These are phyloP conservation scores for Glossosoma conforme DNA, from an alignment of 1,140 invertebrate species.

Conservation along the genomic window DNA sequence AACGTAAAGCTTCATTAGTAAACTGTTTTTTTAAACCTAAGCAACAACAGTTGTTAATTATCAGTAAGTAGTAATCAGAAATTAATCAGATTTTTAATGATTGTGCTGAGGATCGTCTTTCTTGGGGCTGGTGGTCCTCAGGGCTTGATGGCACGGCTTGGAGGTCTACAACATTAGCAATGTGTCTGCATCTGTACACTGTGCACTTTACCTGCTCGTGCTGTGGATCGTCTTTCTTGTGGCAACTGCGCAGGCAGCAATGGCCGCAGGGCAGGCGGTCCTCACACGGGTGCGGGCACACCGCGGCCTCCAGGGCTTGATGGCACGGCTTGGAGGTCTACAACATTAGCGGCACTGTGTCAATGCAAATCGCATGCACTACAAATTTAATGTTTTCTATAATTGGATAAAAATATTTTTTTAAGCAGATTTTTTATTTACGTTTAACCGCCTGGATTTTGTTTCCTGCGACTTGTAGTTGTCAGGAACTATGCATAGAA, in stretches of 20 bases:
- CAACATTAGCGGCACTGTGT: slow-evolving; percentile 23
- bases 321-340: slow-evolving; percentile 42
- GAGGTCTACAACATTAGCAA: background rate
- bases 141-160: background rate
- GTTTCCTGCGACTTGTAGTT: too few relatives aligned
- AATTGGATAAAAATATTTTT: too few relatives aligned
- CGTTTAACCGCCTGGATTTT: too few relatives aligned
- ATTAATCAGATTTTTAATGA: too few relatives aligned
- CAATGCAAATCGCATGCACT: too few relatives aligned
- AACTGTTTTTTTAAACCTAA: background rate
- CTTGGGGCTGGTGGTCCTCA: background rate
- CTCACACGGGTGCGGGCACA: slow-evolving; percentile 42
- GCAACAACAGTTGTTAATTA: background rate
- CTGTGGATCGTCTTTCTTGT: slow-evolving; percentile 47
- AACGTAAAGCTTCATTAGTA: too few relatives aligned
- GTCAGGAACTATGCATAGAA: too few relatives aligned
- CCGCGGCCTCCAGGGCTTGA: slow-evolving; percentile 33
- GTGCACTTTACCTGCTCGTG: slow-evolving; percentile 43
- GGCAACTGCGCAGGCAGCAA: slow-evolving; percentile 42
- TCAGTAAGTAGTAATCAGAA: background rate
- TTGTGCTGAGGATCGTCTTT: background rate
- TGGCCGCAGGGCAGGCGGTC: slow-evolving; percentile 50
- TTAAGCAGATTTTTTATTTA: too few relatives aligned
- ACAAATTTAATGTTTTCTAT: too few relatives aligned
- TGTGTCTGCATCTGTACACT: too few relatives aligned